Conservation (phyloP, 2,888 invertebrate species). For the Acleris cristana region DNA sequence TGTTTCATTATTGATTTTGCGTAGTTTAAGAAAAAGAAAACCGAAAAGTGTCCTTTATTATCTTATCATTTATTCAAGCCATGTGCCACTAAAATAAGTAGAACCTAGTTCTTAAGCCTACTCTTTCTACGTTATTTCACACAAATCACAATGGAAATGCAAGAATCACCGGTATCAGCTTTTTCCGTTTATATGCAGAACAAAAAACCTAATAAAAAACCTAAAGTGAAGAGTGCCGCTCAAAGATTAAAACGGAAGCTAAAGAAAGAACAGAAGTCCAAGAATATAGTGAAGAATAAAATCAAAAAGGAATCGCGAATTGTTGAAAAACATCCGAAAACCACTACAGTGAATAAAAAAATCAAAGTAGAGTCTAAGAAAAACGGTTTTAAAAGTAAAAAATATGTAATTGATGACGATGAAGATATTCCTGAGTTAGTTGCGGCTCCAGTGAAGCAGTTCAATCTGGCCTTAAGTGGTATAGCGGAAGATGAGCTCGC, state of each 20-base stretch:
- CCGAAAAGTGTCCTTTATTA: neutral
- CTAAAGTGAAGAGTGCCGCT: constrained; percentile 21
- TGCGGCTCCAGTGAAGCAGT: constrained; percentile 48
- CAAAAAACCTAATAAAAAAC: constrained; percentile 49
- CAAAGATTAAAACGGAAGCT: constrained; percentile 53
- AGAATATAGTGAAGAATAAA: constrained; percentile 61
- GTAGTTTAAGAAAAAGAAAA: neutral
- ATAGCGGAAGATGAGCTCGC: constrained; percentile 32
- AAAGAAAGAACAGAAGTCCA: constrained; percentile 53
- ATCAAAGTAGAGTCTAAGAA: constrained; percentile 39
- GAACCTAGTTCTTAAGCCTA: neutral
- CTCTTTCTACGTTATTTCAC: neutral
- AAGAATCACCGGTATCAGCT: constrained; percentile 68
- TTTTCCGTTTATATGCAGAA: constrained; percentile 67
- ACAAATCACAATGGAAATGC: constrained; percentile 36
- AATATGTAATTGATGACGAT: constrained; percentile 24
- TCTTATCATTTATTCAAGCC: neutral
- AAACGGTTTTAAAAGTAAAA: constrained; percentile 10
- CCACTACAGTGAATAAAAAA: constrained; percentile 34
- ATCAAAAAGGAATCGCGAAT: constrained; percentile 58
- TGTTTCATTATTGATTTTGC: neutral
- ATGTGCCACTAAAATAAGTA: neutral
- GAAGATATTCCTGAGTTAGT: constrained; percentile 49
- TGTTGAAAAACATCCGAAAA: constrained; percentile 39
- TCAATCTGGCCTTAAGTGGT: constrained; percentile 16